Conservation (phyloP, 2,888 invertebrate species). For the Disparrhopalites patrizii region DNA sequence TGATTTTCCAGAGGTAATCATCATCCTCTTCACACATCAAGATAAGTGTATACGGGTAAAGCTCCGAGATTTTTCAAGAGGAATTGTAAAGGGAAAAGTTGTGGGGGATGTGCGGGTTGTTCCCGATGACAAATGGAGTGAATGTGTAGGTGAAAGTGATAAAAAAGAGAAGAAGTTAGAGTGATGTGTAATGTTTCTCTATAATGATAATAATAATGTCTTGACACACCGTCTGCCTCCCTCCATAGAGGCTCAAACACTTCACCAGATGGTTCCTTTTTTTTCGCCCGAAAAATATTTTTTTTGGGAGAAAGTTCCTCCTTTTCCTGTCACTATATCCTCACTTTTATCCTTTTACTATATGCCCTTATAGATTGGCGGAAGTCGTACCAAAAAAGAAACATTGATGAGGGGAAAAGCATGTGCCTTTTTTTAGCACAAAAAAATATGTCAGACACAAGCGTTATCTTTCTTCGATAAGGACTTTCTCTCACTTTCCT, state of each 20-base stretch:
- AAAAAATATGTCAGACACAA: too few species aligned
- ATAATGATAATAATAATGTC: constrained; percentile 38
- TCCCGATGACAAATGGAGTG: constrained; percentile 34
- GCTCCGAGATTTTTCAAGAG: not conserved
- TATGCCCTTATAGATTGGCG: too few species aligned
- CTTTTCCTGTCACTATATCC: not conserved
- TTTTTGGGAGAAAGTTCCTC: not conserved
- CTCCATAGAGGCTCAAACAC: too few species aligned
- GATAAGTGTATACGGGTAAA: too few species aligned
- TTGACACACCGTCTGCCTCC: constrained; percentile 23
- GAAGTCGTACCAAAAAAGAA: too few species aligned
- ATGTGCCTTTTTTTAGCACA: too few species aligned
- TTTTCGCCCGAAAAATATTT: not conserved
- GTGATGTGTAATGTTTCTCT: constrained; percentile 36
- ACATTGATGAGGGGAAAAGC: too few species aligned
- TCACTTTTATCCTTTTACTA: not conserved
- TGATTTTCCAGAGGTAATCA: too few species aligned
- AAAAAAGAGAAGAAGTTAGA: constrained; percentile 34
- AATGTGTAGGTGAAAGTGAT: constrained; percentile 37
- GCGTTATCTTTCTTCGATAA: too few species aligned
- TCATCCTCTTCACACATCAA: too few species aligned
- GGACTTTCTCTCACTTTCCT: too few species aligned
- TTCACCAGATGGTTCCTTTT: too few species aligned
- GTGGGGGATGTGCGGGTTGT: constrained; percentile 11
- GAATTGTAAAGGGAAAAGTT: not conserved